phyloP scores from a whole-genome alignment of 2,113 vertebrate genomes.

The Camelus dromedarius region DNA sequence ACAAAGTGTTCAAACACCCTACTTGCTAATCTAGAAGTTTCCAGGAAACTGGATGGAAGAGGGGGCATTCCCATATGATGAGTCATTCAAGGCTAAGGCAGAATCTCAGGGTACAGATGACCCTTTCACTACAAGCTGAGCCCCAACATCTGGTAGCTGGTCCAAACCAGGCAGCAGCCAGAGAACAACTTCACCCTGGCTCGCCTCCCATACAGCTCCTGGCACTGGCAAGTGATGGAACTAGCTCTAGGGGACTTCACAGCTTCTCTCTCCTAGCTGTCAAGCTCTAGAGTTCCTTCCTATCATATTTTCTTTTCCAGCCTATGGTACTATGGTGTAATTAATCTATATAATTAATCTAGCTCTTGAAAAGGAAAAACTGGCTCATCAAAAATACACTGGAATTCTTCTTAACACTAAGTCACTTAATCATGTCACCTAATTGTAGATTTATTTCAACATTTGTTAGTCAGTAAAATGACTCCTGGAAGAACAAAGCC shows the following conservation, averaged over 20 bases:
- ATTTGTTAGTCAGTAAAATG: background rate
- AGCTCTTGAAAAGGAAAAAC: conserved; percentile 10
- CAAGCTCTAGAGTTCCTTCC: background rate
- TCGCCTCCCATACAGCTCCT: background rate
- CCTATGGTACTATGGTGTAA: too few species aligned
- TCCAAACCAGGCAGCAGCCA: background rate
- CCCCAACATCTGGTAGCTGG: background rate
- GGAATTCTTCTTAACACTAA: background rate
- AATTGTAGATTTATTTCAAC: background rate
- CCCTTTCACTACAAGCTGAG: background rate
- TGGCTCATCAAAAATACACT: background rate
- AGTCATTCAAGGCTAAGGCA: background rate
- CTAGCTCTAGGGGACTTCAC: background rate
- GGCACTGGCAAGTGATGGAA: background rate
- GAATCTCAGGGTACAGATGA: background rate
- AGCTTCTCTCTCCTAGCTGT: background rate
- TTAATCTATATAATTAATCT: background rate
- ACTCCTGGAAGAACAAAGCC: background rate
- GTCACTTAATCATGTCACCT: background rate
- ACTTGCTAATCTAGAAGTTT: background rate
- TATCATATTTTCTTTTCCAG: background rate
- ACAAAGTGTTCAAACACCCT: background rate
- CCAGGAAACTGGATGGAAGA: background rate
- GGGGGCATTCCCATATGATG: background rate
- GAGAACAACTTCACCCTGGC: background rate